phyloP scores from a whole-genome alignment of 2,888 invertebrate genomes.

The Drosophila crucigera region DNA sequence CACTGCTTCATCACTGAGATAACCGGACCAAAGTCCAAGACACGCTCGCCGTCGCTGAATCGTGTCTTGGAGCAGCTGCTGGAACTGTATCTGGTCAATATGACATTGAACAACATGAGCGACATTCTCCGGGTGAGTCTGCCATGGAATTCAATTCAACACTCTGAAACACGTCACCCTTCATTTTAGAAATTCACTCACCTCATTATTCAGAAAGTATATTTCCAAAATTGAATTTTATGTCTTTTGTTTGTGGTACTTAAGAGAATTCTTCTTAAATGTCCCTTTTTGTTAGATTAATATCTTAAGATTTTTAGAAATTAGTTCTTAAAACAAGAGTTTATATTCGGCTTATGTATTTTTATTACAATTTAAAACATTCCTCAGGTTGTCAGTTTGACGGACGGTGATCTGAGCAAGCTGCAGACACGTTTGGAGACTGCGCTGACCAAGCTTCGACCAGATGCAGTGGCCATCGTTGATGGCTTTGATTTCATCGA shows the following conservation, averaged over 20 bases:
- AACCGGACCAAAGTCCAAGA: slow-evolving; percentile 87
- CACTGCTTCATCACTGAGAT: slow-evolving; percentile 90
- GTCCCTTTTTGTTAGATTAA: too few species aligned
- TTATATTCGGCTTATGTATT: not conserved
- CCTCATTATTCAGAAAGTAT: too few species aligned
- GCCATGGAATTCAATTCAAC: not conserved
- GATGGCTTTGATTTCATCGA: slow-evolving; percentile 96
- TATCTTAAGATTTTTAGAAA: too few species aligned
- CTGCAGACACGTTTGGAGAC: slow-evolving; percentile 90
- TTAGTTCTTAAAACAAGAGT: too few species aligned
- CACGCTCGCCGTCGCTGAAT: slow-evolving; percentile 87
- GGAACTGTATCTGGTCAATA: slow-evolving; percentile 91
- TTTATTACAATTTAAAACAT: not conserved
- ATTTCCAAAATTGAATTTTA: too few species aligned
- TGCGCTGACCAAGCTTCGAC: slow-evolving; percentile 90
- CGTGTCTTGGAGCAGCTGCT: slow-evolving; percentile 90
- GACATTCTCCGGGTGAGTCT: slow-evolving; percentile 90
- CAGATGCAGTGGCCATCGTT: slow-evolving; percentile 95
- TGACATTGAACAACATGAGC: slow-evolving; percentile 90
- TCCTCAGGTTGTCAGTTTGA: slow-evolving; percentile 74
- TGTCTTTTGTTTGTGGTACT: too few species aligned
- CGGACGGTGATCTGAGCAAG: slow-evolving; percentile 76
- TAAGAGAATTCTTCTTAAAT: too few species aligned
- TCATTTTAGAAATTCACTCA: not conserved
- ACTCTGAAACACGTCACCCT: not conserved